Percentiles rank a stretch among this genome's conserved stretches.
These are phyloP conservation scores for Nerophis ophidion DNA, from an alignment of 2,113 vertebrate genomes.

Conservation along the genomic window DNA sequence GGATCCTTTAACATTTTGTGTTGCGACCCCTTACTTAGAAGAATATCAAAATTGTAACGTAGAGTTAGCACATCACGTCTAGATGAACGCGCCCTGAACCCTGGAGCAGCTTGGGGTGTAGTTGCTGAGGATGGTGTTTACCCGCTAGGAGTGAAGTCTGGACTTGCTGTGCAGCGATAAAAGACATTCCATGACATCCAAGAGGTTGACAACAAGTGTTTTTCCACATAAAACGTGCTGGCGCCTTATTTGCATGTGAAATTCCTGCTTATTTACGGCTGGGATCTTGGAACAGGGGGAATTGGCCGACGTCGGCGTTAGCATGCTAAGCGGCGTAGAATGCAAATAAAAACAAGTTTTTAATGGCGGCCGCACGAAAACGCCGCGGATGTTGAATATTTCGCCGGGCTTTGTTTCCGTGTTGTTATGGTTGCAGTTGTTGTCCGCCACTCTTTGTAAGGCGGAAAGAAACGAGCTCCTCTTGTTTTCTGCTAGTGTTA, in stretches of 20 bases:
- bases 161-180: no score
- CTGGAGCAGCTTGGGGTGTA: no score
- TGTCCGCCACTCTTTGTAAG: not conserved
- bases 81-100: no score
- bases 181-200: conserved; percentile 3
- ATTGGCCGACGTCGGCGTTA: not conserved
- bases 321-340: not conserved
- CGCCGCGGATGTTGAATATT: not conserved
- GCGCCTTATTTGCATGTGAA: conserved; percentile 9
- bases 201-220: conserved; percentile 35
- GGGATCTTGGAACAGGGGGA: conserved; percentile 2
- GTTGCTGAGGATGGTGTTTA: no score
- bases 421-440: not conserved
- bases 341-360: not conserved
- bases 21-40: no score
- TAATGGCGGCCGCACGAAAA: not conserved
- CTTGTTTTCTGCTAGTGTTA: conserved; percentile 44
- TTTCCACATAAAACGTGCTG: conserved; percentile 1
- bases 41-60: no score
- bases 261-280: not conserved
- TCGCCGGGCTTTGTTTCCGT: not conserved
- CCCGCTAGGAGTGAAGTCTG: no score
- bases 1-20: no score
- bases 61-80: no score
- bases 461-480: conserved; percentile 20